These are phyloP conservation scores for Apamea sordens DNA, from an alignment of 2,888 invertebrate species.

Conservation along the genomic window DNA sequence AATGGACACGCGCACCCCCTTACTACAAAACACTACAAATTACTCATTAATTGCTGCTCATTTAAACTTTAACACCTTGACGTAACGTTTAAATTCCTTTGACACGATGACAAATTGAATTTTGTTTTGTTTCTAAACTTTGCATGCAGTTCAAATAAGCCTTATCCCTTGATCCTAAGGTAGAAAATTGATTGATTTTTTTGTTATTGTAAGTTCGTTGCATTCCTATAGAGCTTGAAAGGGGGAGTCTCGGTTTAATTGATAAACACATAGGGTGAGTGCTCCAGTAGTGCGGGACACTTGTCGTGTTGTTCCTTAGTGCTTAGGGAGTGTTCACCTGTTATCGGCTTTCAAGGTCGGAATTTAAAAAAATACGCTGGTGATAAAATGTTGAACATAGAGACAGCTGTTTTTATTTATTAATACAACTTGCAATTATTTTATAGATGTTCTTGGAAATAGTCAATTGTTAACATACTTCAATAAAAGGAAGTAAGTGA, in stretches of 20 bases:
- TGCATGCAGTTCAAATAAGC: constrained; percentile 35
- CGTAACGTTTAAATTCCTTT: constrained; percentile 79
- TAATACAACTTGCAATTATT: not conserved
- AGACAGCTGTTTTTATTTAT: constrained; percentile 24
- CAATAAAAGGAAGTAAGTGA: not conserved
- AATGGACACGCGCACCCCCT: constrained; percentile 75
- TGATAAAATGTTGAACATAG: constrained; percentile 1
- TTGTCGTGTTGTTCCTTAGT: constrained; percentile 56
- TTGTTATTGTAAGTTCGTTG: constrained; percentile 29
- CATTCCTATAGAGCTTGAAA: constrained; percentile 75
- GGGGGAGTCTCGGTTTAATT: constrained; percentile 81
- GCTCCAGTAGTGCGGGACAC: constrained; percentile 59
- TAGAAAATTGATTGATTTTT: constrained; percentile 52
- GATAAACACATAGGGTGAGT: constrained; percentile 80
- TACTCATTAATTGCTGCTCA: constrained; percentile 70
- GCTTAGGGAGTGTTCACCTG: constrained; percentile 63
- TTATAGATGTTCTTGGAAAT: not conserved
- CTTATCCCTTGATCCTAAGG: constrained; percentile 52
- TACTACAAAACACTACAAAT: constrained; percentile 73
- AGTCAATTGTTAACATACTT: not conserved
- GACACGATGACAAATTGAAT: constrained; percentile 67
- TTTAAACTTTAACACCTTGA: constrained; percentile 76
- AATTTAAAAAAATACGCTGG: constrained; percentile 27
- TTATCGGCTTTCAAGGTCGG: constrained; percentile 46
- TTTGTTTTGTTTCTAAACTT: constrained; percentile 59